Base-by-base conservation (phyloP, 1,140 invertebrate genomes). In the Phymorhynchus buccinoides region DNA sequence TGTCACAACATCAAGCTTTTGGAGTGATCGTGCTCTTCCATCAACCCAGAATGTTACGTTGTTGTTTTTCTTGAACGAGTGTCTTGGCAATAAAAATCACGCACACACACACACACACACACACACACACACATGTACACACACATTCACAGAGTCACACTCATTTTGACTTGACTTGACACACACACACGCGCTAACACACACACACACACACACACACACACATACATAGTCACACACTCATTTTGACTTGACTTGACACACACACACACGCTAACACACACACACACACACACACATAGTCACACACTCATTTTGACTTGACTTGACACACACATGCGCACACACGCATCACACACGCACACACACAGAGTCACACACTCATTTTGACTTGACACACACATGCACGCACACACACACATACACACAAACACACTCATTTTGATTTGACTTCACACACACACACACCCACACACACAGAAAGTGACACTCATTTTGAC, bases 241-340 rank as follows among this genome's bases (percentile, higher is more conserved):
- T 52, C 9, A 52, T 52, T 52, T 52, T 52, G 48, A 12, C 3
- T 4, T 66, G n/a, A 12, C n/a, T 9, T 73, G 22, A 73, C 68
- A 73, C n/a, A 73, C n/a, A 73, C 35, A 4, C 32, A 18, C 35
- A 35, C 32, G 30, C 30, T 1, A 30, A 35, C 68, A 73, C 68
- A 73, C 30, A 73, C 68, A 73, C 68, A 37, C 68, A 73, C 30
- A 35, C 68, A 73, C n/a, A n/a, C n/a, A n/a, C n/a, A n/a, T n/a
- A n/a, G n/a, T n/a, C 68, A 35, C 68, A 73, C 35, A 73, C 68
- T 35, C 68, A 73, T 27, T 27, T 4, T 66, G 27, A 9, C n/a
- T 27, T 14, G 16, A 30, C n/a, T 14, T 66, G 4, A 22, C 62
- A 66, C 62, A 30, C 62, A 66, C n/a, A n/a, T n/a, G n/a, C n/a